Conservation (phyloP, 53 echinoderm and acorn worm genomes). For the Holothuria leucospilota region DNA sequence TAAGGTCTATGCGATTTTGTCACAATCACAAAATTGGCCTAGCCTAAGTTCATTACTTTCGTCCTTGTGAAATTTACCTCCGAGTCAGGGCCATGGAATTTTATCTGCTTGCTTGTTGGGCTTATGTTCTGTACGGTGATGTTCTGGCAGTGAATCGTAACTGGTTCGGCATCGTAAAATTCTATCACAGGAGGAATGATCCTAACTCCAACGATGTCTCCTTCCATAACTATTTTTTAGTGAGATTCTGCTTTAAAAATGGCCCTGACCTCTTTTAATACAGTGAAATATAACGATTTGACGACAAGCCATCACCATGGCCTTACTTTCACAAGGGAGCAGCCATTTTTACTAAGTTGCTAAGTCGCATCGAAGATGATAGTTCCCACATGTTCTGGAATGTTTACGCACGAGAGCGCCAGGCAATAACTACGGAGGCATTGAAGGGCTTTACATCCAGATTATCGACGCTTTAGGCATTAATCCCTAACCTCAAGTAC, state of each 20-base stretch:
- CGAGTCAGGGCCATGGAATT: slow-evolving; percentile 93
- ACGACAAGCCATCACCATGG: too few species aligned
- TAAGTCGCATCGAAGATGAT: neutral
- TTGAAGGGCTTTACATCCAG: too few species aligned
- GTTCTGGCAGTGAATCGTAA: slow-evolving; percentile 77
- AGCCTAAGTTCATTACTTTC: too few species aligned
- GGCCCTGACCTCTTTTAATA: too few species aligned
- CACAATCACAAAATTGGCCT: too few species aligned
- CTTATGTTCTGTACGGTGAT: slow-evolving; percentile 94
- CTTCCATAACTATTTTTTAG: slow-evolving; percentile 65
- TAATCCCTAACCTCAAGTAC: too few species aligned
- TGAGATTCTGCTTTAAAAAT: too few species aligned
- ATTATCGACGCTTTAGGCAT: too few species aligned
- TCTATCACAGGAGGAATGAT: slow-evolving; percentile 96
- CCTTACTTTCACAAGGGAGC: neutral
- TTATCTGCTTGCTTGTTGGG: slow-evolving; percentile 86
- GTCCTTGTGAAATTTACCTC: slow-evolving; percentile 56
- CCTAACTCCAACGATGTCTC: slow-evolving; percentile 93
- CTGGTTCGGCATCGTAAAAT: slow-evolving; percentile 92
- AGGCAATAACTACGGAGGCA: too few species aligned
- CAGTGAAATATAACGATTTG: too few species aligned
- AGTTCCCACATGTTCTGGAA: neutral
- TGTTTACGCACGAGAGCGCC: neutral
- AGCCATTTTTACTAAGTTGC: slow-evolving; percentile 28
- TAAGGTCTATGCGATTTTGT: too few species aligned